A percentile compares a stretch with the other conserved stretches of the same genome.
These are phyloP conservation scores for Boloria selene DNA, from an alignment of 2,888 invertebrate genomes.

Conservation along the genomic window DNA sequence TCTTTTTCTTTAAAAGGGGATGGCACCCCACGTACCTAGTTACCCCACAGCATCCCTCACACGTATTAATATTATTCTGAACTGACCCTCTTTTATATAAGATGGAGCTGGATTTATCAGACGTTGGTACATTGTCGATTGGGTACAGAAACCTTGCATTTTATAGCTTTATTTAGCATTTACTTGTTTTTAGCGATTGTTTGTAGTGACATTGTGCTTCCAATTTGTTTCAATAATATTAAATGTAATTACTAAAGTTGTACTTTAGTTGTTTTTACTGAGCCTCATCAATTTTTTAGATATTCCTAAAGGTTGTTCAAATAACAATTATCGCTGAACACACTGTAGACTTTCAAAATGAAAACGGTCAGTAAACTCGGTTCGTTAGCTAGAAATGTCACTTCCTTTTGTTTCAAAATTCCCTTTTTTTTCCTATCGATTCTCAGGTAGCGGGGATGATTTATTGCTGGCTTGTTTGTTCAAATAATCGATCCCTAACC, in stretches of 20 bases:
- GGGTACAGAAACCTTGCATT: background rate
- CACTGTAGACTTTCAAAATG: background rate
- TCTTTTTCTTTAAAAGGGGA: slow-evolving; percentile 21
- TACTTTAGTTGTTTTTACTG: too few species aligned
- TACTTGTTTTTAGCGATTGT: background rate
- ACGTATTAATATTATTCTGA: slow-evolving; percentile 39
- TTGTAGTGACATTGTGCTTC: too few species aligned
- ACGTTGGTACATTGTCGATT: background rate
- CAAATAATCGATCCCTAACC: slow-evolving; percentile 75
- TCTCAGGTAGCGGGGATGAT: slow-evolving; percentile 78
- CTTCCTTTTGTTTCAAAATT: slow-evolving; percentile 69
- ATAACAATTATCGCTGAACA: background rate
- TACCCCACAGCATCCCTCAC: slow-evolving; percentile 31
- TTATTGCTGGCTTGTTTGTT: slow-evolving; percentile 78
- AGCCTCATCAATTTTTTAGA: too few species aligned
- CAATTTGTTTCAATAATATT: too few species aligned
- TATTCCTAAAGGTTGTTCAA: background rate
- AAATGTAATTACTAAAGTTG: too few species aligned
- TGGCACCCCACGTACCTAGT: slow-evolving; percentile 14
- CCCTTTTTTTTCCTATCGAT: slow-evolving; percentile 66
- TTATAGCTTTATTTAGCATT: background rate
- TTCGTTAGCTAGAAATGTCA: slow-evolving; percentile 63
- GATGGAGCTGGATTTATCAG: slow-evolving; percentile 9
- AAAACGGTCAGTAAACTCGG: background rate
- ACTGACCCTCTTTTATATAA: slow-evolving; percentile 34